Percentiles rank a stretch among this genome's conserved stretches.
phyloP scores from a whole-genome alignment of 1,140 invertebrate genomes.

The Hestina assimilis region DNA sequence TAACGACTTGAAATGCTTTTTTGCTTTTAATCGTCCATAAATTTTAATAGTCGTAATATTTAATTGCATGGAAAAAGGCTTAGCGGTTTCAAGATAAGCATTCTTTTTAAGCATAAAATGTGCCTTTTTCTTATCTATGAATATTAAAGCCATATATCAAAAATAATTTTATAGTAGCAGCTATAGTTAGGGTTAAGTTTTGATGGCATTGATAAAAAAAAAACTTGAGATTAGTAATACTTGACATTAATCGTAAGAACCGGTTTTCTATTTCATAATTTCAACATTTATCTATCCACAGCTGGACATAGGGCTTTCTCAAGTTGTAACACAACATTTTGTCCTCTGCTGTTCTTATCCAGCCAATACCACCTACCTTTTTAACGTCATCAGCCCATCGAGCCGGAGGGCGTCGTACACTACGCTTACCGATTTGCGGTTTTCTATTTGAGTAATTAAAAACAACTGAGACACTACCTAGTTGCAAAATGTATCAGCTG shows the following conservation, averaged over 20 bases:
- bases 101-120: too few species aligned
- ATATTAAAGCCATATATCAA: not conserved
- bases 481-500: not conserved
- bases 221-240: not conserved
- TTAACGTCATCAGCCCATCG: too few species aligned
- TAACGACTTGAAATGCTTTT: not conserved
- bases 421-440: too few species aligned
- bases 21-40: not conserved
- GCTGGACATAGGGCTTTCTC: too few species aligned
- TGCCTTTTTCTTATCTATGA: not conserved
- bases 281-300: too few species aligned
- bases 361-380: too few species aligned
- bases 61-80: not conserved
- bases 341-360: too few species aligned
- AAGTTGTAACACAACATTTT: too few species aligned
- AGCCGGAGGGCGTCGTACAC: too few species aligned
- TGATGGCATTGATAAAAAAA: not conserved
- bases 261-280: too few species aligned
- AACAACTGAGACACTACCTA: not conserved
- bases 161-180: not conserved
- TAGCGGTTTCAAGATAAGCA: not conserved
- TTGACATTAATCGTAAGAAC: constrained; percentile 1
- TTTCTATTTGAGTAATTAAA: not conserved
- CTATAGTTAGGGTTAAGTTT: not conserved
- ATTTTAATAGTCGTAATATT: not conserved